Base-by-base conservation (phyloP, 2,888 invertebrate genomes). In the Dynastes maya region DNA sequence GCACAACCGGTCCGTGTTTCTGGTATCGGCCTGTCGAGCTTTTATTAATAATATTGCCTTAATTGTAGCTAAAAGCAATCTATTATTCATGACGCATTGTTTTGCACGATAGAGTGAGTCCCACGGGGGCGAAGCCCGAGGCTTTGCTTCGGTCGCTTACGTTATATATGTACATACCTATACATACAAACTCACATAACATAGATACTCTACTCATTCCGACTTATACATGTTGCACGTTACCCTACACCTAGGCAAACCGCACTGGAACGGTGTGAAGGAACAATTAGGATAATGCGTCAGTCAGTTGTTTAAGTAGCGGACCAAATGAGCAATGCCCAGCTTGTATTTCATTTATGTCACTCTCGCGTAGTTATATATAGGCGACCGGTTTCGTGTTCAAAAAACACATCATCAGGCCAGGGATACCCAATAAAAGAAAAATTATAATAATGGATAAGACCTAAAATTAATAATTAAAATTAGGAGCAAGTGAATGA, bases 21-120 rank as follows among this genome's bases (percentile, higher is more conserved):
- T 40, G 9, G 16, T 49, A 68, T 68, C 27, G 49, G 49, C 37
- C 61, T 9, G 72, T 45, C 22, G 40, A 58, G 22, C 72, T 58
- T 72, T 58, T 61, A 61, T 72, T 72, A 72, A 45, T 58, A 37
- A 58, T 61, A 72, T 72, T 72, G 40, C 58, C 58, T 72, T 72
- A 72, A 72, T 61, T 72, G 72, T 72, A 72, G 72, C 58, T 58
- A 72, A 72, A 72, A 58, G 58, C 72, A 58, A 58, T 72, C 72
- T 72, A 72, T 72, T 72, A 72, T 72, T 72, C 72, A 72, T 72
- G 53, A 53, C 58, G 72, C 72, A 72, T 72, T 72, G 72, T 72
- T 72, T 72, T 58, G 72, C 58, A 72, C 53, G 72, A 72, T 72
- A 72, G 72, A 72, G 72, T 61, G 58, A 72, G 58, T 61, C 72